These are phyloP conservation scores for Anniella stebbinsi DNA, from an alignment of 2,797 vertebrate genomes.

Conservation along the genomic window DNA sequence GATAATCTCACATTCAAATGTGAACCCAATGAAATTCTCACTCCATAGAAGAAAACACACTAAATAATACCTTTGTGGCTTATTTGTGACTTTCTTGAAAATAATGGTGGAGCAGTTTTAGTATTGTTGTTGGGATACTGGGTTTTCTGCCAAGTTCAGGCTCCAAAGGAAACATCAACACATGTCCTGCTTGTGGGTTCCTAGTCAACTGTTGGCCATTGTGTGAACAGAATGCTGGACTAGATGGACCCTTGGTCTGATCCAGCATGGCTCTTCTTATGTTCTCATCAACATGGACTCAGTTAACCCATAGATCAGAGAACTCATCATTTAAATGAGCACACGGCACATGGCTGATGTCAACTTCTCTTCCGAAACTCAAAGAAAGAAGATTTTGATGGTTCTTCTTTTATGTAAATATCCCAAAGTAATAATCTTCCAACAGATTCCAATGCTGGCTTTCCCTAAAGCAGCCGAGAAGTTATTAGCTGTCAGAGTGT, in stretches of 20 bases:
- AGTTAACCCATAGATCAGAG: neutral
- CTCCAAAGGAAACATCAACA: neutral
- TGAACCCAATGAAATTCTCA: no score
- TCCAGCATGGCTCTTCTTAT: no score
- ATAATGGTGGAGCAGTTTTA: no score
- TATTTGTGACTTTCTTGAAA: neutral
- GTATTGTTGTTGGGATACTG: neutral
- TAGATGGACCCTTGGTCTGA: no score
- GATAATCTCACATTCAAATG: no score
- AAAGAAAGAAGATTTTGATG: constrained; percentile 27
- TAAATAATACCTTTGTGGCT: neutral
- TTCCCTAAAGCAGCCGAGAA: constrained; percentile 61
- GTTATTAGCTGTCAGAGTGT: constrained; percentile 64
- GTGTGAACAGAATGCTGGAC: no score
- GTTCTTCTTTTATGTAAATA: constrained; percentile 48
- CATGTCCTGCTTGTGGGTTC: no score
- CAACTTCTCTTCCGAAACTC: constrained; percentile 20
- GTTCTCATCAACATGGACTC: neutral
- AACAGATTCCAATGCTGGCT: constrained; percentile 54
- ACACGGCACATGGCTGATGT: neutral
- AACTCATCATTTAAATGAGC: neutral
- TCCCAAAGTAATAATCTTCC: constrained; percentile 60
- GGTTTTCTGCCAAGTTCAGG: neutral
- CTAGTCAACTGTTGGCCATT: no score
- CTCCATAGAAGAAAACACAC: neutral